These are phyloP conservation scores for Epizoanthus scotinus DNA, from an alignment of 92 coral and sea anemone species.

Conservation along the genomic window DNA sequence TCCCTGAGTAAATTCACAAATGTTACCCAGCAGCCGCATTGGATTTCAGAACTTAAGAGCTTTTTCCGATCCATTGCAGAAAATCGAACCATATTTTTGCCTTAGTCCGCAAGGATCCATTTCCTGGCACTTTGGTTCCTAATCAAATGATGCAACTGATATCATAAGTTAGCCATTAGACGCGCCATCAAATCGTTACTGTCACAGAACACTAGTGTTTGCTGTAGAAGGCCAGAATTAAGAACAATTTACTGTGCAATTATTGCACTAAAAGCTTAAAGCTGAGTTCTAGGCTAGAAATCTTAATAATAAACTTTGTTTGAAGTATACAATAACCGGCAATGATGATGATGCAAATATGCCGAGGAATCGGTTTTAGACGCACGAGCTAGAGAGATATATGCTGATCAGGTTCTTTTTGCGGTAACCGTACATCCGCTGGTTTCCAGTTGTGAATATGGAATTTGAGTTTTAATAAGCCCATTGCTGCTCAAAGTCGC, in stretches of 20 bases:
- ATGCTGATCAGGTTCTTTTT: slow-evolving; percentile 3
- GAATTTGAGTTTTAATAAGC: slow-evolving; percentile 40
- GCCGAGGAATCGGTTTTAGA: not conserved
- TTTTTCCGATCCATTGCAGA: slow-evolving; percentile 1
- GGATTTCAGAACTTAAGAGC: not conserved
- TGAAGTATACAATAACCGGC: slow-evolving; percentile 11
- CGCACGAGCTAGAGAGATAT: not conserved
- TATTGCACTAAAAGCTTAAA: slow-evolving; percentile 19
- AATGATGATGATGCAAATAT: not conserved
- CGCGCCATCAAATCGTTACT: slow-evolving; percentile 5
- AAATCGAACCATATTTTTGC: not conserved
- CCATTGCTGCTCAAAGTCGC: slow-evolving; percentile 57
- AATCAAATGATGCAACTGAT: not conserved
- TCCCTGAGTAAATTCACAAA: not conserved
- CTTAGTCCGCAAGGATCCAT: not conserved
- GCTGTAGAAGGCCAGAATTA: slow-evolving; percentile 27
- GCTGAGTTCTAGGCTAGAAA: not conserved
- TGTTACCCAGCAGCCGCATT: not conserved
- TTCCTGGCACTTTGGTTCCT: not conserved
- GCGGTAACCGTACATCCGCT: not conserved
- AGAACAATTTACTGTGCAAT: slow-evolving; percentile 9
- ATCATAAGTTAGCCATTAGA: slow-evolving; percentile 17
- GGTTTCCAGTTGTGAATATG: slow-evolving; percentile 20
- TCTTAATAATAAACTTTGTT: not conserved
- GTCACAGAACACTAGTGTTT: slow-evolving; percentile 14